Base-by-base conservation (phyloP, 2,888 invertebrate species). In the Eumacrocentrus americanus region DNA sequence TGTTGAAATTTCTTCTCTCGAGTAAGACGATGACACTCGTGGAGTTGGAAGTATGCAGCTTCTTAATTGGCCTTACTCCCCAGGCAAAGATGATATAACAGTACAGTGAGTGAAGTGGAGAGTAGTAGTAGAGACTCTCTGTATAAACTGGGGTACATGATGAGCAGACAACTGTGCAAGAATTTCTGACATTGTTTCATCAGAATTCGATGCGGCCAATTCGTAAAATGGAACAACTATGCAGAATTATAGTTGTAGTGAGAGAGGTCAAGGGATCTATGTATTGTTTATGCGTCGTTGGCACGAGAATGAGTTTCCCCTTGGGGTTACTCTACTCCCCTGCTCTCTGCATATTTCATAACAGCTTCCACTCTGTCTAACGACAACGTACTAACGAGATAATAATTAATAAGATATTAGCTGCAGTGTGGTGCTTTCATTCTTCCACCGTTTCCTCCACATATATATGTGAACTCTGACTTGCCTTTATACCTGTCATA, bases 381-480 rank as follows among this genome's bases (percentile, higher is more conserved):
- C 72, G 70, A 72, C 70, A 69, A 68, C 68, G 66, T 69, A 64
- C 73, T 74, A 74, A 74, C 75, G 71, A 75, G 73, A 70, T 71
- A 70, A 72, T 70, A 72, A 75, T 74, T 70, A 72, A 75, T 75
- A 72, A 73, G 73, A 75, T 72, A 74, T 75, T 73, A 72, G 67
- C 58, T 63, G 64, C 60, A 42, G 14, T 29, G 20, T 20, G 29
- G 35, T 37, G 11, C 6, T 25, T 14, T 38, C 20, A 37, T 38
- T 6, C 11, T 23, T 7, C 4, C 1, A 11, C 2, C 14, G 14
- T 22, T 35, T 52, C 3, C 14, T 52, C 11, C 22, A 22, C 23
- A 12, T 18, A 16, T 14, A 11, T 18, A 37, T 7, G 5, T 18
- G 1, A 20, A 4, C 6, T 23, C 38, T 40, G 3, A 37, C 38